Evolutionary conservation across 2,113 vertebrate genomes (phyloP), one percentile per base, ranked within the genome.

Genomic region (Phocoena sinus): DNA sequence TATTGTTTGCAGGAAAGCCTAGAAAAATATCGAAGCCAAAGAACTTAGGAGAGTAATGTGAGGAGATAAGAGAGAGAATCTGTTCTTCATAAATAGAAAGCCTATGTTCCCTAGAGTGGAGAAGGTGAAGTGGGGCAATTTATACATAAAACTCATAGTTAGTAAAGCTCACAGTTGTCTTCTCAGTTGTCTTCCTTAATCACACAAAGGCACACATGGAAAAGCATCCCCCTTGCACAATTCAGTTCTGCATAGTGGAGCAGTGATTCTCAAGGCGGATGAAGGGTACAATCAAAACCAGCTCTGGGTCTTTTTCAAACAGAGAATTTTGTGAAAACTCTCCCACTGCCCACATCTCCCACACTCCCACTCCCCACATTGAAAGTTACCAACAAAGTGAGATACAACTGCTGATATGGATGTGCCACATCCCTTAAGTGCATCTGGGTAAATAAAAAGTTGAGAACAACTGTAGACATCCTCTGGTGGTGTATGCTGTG

Each of bases 1-100:
- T 56, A 50, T 93, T 93, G 74, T 91, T 96, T 53, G 28, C 28
- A 14, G 31, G 67, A 96, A 91, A 80, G 53, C n/a, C 41, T 92
- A 44, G 44, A 82, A 91, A 94, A 96, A 87, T 68, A 21, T 9
- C 56, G 14, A 41, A 80, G 58, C n/a, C 71, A 89, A 74, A 93
- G 38, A 68, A 65, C 3, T 50, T 65, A 53, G 62, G 17, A 60
- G 44, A 93, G 33, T 74, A 53, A 89, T 44, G 2, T 81, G 56
- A 85, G 31, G 50, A 76, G 68, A 87, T 76, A 44, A 74, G 79
- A 89, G 91, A 95, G 38, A 58, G 47, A 90, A 89, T 80, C 73
- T 82, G n/a, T 50, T 74, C 28, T 67, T 95, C 53, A 20, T 44
- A 44, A 86, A 62, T 62, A 91, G 85, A 93, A 93, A 79, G 41